phyloP scores from a whole-genome alignment of 2,113 vertebrate species.

The Lagopus leucura region DNA sequence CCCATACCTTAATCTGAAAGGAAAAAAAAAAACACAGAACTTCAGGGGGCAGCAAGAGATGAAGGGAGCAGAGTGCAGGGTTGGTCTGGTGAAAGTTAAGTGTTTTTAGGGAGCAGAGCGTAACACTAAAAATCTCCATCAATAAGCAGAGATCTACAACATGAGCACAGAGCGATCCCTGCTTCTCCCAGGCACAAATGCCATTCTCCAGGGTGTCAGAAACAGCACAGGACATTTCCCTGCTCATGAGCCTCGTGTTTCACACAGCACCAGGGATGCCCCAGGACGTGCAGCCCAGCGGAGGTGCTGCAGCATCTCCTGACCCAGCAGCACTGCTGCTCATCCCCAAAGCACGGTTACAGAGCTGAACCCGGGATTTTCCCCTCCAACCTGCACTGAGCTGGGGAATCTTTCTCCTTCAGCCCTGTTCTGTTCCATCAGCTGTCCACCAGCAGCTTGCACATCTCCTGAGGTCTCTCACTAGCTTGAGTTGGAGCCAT shows the following conservation, averaged over 20 bases:
- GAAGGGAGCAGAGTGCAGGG: background rate
- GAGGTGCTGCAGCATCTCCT: background rate
- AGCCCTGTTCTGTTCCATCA: background rate
- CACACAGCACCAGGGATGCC: background rate
- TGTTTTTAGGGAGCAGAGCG: background rate
- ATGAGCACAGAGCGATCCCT: background rate
- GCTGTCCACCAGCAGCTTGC: background rate
- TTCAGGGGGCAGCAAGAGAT: background rate
- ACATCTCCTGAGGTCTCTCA: background rate
- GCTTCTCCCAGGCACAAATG: background rate
- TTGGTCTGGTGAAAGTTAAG: background rate
- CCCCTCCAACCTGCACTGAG: background rate
- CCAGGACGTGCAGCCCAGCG: background rate
- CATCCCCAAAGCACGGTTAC: no score
- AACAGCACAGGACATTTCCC: background rate
- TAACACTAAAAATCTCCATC: background rate
- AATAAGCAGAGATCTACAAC: background rate
- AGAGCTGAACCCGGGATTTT: no score
- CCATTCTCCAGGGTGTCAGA: background rate
- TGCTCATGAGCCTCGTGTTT: background rate
- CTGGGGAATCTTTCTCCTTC: background rate
- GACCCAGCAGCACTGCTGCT: background rate
- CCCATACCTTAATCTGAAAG: background rate
- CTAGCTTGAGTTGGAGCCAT: fast-evolving
- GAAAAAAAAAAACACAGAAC: background rate